Evolutionary conservation across 2,888 invertebrate genomes (phyloP).

Genomic region (Invenusta paracnida): DNA sequence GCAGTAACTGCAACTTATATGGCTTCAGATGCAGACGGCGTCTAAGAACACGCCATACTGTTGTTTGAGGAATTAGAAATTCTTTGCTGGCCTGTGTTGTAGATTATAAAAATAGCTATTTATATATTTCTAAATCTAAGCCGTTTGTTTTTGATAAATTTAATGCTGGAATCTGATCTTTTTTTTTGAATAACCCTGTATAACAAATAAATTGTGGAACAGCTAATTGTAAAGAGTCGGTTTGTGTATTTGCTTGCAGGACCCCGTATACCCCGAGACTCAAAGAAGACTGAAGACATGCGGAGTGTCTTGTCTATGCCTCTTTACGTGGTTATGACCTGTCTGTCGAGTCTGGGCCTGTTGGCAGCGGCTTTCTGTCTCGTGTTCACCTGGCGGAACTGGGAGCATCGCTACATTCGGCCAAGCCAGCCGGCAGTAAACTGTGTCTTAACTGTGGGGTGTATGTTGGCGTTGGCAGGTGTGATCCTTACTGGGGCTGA

Average conservation of each 20-base stretch:
- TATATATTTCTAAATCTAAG: neutral
- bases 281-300: constrained; percentile 77
- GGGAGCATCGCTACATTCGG: constrained; percentile 77
- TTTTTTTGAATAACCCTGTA: neutral
- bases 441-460: constrained; percentile 88
- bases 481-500: constrained; percentile 75
- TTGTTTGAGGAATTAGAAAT: neutral
- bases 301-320: constrained; percentile 80
- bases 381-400: constrained; percentile 83
- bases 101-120: neutral
- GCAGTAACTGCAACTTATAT: neutral
- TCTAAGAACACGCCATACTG: neutral
- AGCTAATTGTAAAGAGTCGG: no score
- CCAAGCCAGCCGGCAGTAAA: constrained; percentile 86
- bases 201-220: no score
- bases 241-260: no score
- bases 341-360: constrained; percentile 81
- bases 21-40: neutral
- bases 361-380: constrained; percentile 77
- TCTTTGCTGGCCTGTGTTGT: neutral
- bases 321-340: constrained; percentile 86
- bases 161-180: neutral
- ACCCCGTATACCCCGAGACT: constrained; percentile 85
- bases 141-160: neutral
- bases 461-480: constrained; percentile 82